Percentiles rank a stretch among this genome's conserved stretches.
Conservation (phyloP, 2,888 invertebrate genomes). For the Lasioglossum villosulum region DNA sequence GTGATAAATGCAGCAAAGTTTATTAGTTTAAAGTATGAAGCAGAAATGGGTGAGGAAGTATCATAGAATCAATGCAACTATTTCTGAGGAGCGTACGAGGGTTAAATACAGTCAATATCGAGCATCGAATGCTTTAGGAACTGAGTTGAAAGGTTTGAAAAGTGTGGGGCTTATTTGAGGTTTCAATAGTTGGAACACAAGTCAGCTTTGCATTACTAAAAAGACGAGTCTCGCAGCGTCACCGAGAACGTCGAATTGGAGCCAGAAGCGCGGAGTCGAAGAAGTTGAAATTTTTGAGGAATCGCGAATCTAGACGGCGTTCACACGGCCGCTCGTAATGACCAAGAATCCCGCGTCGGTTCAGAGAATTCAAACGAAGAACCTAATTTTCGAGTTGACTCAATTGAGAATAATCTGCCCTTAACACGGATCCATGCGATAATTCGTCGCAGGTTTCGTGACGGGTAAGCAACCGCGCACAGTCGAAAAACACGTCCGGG, state of each 20-base stretch:
- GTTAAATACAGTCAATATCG: too few relatives aligned
- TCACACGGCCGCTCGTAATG: constrained; percentile 21
- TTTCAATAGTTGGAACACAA: too few relatives aligned
- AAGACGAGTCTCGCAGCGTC: neutral
- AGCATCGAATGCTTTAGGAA: neutral
- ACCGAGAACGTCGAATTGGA: neutral
- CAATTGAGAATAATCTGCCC: constrained; percentile 42
- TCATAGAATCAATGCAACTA: too few relatives aligned
- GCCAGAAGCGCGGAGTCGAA: neutral
- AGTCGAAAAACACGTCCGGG: constrained; percentile 4
- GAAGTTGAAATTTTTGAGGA: neutral
- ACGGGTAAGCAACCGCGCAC: constrained; percentile 16
- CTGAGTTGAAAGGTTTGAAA: neutral
- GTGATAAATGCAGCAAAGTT: too few relatives aligned
- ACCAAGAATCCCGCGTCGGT: constrained; percentile 17
- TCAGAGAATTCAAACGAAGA: constrained; percentile 22
- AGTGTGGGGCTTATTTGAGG: too few relatives aligned
- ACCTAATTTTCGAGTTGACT: constrained; percentile 44
- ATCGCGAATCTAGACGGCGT: neutral
- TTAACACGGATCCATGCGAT: constrained; percentile 47
- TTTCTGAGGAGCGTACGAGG: too few relatives aligned
- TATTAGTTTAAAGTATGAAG: too few relatives aligned
- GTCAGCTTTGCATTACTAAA: too few relatives aligned
- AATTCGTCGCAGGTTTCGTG: constrained; percentile 34
- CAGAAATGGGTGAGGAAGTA: too few relatives aligned